Evolutionary conservation across 2,113 vertebrate species (phyloP), one percentile per base, ranked within the genome.

Genomic region (Microtus pennsylvanicus): DNA sequence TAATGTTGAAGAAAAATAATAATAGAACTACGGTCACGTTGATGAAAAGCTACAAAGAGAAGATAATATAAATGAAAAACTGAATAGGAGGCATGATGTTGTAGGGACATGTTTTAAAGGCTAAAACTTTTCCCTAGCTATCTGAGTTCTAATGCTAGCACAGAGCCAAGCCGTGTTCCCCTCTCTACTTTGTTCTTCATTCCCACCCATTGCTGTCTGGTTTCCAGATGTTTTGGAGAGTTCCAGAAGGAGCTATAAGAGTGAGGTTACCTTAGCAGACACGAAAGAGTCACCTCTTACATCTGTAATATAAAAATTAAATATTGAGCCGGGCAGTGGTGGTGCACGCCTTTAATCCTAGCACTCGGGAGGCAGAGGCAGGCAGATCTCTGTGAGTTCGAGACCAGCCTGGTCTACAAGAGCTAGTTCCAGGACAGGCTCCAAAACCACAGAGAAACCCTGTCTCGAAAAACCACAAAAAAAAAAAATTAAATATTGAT

Each of bases 401-500:
- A 42, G 38, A 42, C 38, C 38, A 42, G 38, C 38, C 38, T 42
- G 38, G 38, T 42, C 38, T 42, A 42, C 38, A 42, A 42, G 38
- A 42, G 38, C 38, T 42, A 42, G 38, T 42, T 42, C 38, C 38
- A 42, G 38, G 38, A 42, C 38, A 42, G 38, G 38, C 38, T 42
- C 38, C 38, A 42, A 42, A 42, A 42, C 38, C 38, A 42, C 38
- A 42, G 38, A 42, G 38, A 42, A 42, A 42, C 38, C 38, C 38
- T 42, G 38, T 42, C 38, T 42, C 38, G 38, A 42, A 42, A 42
- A 42, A 42, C 38, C 38, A 42, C 38, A 42, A 2, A 42, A 42
- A 42, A 42, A 42, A 33, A 75, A 81, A 61, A 35, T 72, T 81
- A 95, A 90, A 93, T 76, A 72, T 55, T 77, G 65, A 70, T 85